Evolutionary conservation across 2,888 invertebrate genomes (phyloP).

Genomic region (Eulithis testata): DNA sequence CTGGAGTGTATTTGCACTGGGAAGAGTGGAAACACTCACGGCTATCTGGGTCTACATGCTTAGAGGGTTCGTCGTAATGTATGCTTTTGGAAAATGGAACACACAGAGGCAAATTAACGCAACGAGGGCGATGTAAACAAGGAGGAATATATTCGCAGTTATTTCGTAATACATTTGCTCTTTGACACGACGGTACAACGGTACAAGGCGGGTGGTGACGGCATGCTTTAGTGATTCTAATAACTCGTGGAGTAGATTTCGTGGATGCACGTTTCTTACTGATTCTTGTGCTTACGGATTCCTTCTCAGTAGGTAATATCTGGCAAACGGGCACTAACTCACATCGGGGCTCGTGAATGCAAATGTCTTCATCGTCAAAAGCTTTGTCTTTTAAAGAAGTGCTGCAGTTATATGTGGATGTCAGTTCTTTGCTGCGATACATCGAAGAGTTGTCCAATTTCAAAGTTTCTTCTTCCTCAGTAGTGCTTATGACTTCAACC

Average conservation of each 20-base stretch:
- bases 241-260: conserved; percentile 57
- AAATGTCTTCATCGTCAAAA: conserved; percentile 53
- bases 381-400: conserved; percentile 44
- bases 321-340: conserved; percentile 72
- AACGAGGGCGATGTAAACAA: conserved; percentile 72
- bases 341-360: conserved; percentile 66
- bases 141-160: conserved; percentile 73
- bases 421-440: conserved; percentile 49
- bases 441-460: conserved; percentile 48
- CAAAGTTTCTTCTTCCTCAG: conserved; percentile 60
- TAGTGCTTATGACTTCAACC: conserved; percentile 60
- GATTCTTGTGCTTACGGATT: conserved; percentile 49
- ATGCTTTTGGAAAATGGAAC: conserved; percentile 65
- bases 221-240: conserved; percentile 75
- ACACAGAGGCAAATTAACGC: conserved; percentile 74
- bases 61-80: conserved; percentile 58
- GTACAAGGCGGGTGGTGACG: conserved; percentile 76
- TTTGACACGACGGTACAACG: conserved; percentile 76
- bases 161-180: conserved; percentile 66
- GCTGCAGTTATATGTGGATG: conserved; percentile 48
- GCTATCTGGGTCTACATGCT: conserved; percentile 51
- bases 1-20: conserved; percentile 54
- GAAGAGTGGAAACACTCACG: conserved; percentile 51
- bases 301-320: conserved; percentile 60
- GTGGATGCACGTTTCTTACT: conserved; percentile 45